Percentiles rank a stretch among this genome's conserved stretches.
phyloP scores from a whole-genome alignment of 2,797 vertebrate species.

The Amblyraja radiata region DNA sequence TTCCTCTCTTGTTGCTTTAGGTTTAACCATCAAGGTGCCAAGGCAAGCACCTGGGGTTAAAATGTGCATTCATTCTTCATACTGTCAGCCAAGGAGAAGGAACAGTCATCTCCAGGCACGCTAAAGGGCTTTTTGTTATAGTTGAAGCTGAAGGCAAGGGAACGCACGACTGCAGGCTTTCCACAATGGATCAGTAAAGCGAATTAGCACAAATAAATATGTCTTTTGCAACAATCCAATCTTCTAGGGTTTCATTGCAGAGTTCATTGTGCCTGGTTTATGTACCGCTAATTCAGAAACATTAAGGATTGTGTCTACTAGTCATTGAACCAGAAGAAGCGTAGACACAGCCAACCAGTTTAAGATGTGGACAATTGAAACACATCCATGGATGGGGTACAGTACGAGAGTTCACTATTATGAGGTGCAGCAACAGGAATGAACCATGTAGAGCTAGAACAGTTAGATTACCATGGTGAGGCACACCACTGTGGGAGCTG shows the following conservation, averaged over 20 bases:
- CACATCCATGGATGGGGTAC: background rate
- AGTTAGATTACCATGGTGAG: background rate
- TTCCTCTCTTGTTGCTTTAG: background rate
- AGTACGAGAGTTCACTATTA: background rate
- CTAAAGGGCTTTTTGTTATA: background rate
- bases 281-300: background rate
- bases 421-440: background rate
- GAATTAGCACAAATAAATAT: background rate
- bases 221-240: too few relatives aligned
- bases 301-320: background rate
- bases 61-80: background rate
- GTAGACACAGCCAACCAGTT: background rate
- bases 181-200: background rate
- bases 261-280: background rate
- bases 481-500: background rate
- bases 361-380: background rate
- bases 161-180: background rate
- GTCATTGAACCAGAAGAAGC: background rate
- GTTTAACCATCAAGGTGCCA: background rate
- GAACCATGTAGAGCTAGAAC: background rate
- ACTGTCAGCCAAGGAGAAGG: background rate
- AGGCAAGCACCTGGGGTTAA: background rate
- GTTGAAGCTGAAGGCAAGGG: background rate
- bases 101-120: background rate
- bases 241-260: background rate